Evolutionary conservation across 2,888 invertebrate genomes (phyloP), one percentile per base, ranked within the genome.

Genomic region (Cheilosia variabilis): DNA sequence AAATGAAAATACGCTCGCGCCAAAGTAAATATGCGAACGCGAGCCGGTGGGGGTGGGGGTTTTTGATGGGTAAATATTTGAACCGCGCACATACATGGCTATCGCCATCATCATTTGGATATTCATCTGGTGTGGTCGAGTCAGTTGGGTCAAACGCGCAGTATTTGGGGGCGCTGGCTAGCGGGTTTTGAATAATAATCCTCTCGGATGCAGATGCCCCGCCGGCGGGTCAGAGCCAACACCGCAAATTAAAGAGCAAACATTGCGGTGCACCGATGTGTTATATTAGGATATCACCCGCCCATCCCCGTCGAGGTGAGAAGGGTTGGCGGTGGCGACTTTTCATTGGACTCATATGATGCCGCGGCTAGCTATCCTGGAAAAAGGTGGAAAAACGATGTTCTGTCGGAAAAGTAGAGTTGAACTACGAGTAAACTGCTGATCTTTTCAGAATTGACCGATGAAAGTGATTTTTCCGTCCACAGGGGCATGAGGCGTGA

Each of bases 221-320:
- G 75, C 47, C 50, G 81, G 86, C 81, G 62, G 34, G 34, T 34
- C 37, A 37, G 13, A 62, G 86, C 81, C 76, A 86, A 81, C 86
- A 86, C 55, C 66, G 65, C 62, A 86, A 81, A 86, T 86, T 86
- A 68, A 81, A 86, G 76, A 72, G 81, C 81, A 86, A 86, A 86
- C 76, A 86, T 63, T 86, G 81, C 72, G 86, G 86, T 81, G 86
- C 86, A 81, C 71, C 66, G 45, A 52, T 77, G 76, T 81, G 81
- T 86, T 76, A 77, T 86, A 86, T 86, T 86, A 77, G 86, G 81
- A 81, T 76, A 76, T 80, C 84, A 81, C 41, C 80, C 75, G 58
- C 62, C 45, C 75, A 71, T 34, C 71, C 81, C 65, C 57, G 22
- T 22, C 22, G 55, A 62, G 65, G 72, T 73, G 72, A 55, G 78